phyloP scores from a whole-genome alignment of 37 sponge, comb jelly and placozoan genomes.

The Aplysina aerophoba region DNA sequence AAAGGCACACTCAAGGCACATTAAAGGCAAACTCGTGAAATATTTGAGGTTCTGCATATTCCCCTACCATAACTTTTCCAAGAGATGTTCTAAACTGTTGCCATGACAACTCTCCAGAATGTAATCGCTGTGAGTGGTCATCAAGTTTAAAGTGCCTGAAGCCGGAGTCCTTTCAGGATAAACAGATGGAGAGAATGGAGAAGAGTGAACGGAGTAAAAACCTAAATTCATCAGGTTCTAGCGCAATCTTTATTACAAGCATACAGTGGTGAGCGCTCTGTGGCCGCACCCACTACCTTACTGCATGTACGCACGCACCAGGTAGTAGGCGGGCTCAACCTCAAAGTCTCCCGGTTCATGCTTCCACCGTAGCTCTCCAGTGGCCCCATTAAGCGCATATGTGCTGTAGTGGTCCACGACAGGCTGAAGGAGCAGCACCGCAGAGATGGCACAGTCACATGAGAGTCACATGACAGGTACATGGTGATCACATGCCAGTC shows the following conservation, averaged over 20 bases:
- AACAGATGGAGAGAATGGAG: conserved; percentile 25
- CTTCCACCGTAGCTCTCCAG: conserved; percentile 69
- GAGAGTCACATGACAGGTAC: too few relatives aligned
- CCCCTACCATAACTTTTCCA: conserved; percentile 52
- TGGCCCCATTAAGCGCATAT: conserved; percentile 61
- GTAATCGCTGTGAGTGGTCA: not conserved
- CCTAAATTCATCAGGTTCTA: too few relatives aligned
- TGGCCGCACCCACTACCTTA: too few relatives aligned
- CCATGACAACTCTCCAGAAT: conserved; percentile 78
- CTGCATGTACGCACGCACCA: not conserved
- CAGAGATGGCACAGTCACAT: too few relatives aligned
- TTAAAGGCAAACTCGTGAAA: too few relatives aligned
- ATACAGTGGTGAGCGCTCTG: too few relatives aligned
- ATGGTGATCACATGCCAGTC: too few relatives aligned
- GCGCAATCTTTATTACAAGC: too few relatives aligned
- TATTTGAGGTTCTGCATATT: too few relatives aligned
- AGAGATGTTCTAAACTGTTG: conserved; percentile 71
- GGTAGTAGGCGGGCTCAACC: conserved; percentile 36
- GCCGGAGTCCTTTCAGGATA: not conserved
- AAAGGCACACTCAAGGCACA: too few relatives aligned
- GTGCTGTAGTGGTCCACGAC: conserved; percentile 25
- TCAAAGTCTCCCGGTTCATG: conserved; percentile 75
- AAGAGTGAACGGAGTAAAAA: conserved; percentile 25
- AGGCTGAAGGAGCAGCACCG: not conserved
- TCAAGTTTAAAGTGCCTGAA: conserved; percentile 8